A percentile compares a stretch with the other conserved stretches of the same genome.
These are phyloP conservation scores for Hedychridium roseum DNA, from an alignment of 2,888 invertebrate species.

Conservation along the genomic window DNA sequence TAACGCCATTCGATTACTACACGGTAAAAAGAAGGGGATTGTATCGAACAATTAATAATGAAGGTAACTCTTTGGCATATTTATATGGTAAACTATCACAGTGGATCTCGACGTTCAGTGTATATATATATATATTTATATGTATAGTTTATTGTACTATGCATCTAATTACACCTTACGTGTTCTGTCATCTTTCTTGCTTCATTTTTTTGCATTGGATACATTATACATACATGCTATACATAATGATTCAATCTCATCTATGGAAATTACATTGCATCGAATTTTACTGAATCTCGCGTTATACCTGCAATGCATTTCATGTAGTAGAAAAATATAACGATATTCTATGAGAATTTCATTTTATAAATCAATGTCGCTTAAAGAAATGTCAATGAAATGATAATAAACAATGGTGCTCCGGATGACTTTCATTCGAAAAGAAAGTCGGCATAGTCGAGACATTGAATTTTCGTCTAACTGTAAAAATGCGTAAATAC, in stretches of 20 bases:
- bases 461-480: slow-evolving; percentile 11
- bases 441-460: slow-evolving; percentile 4
- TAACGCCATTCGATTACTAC: not conserved
- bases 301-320: slow-evolving; percentile 25
- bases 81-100: slow-evolving; percentile 33
- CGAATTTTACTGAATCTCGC: slow-evolving; percentile 6
- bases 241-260: too few relatives aligned
- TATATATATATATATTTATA: too few relatives aligned
- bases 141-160: not conserved
- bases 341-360: slow-evolving; percentile 17
- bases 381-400: slow-evolving; percentile 19
- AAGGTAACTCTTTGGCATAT: slow-evolving; percentile 27
- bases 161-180: not conserved
- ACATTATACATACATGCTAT: too few relatives aligned
- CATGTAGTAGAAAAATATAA: slow-evolving; percentile 34
- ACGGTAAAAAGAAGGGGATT: slow-evolving; percentile 9
- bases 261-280: slow-evolving; percentile 24
- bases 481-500: slow-evolving; percentile 3
- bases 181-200: slow-evolving; percentile 23
- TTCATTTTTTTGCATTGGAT: slow-evolving; percentile 26
- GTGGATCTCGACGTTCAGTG: slow-evolving; percentile 36
- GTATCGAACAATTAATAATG: slow-evolving; percentile 20
- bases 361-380: too few relatives aligned
- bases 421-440: not conserved
- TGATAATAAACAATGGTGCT: not conserved